phyloP scores from a whole-genome alignment of 2,113 vertebrate genomes.

The Ammospiza nelsoni region DNA sequence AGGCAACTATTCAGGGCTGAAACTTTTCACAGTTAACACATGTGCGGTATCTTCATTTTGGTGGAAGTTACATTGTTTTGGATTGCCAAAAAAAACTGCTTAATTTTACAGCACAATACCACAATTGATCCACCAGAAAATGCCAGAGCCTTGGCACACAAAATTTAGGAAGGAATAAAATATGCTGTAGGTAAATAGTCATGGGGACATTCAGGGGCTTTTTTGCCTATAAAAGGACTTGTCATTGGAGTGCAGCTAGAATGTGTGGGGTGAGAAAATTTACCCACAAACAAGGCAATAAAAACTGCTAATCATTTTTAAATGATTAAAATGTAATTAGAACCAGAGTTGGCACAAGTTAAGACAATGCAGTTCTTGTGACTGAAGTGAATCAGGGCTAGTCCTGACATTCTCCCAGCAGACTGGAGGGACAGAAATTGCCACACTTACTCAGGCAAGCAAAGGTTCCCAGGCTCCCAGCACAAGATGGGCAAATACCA shows the following conservation, averaged over 20 bases:
- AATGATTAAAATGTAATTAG: constrained; percentile 71
- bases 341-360: constrained; percentile 70
- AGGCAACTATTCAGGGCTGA: constrained; percentile 59
- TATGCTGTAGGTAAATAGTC: constrained; percentile 65
- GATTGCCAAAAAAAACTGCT: constrained; percentile 60
- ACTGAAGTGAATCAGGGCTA: constrained; percentile 53
- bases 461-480: constrained; percentile 60
- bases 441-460: constrained; percentile 37
- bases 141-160: constrained; percentile 38
- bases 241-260: constrained; percentile 51
- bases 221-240: constrained; percentile 69
- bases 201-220: not conserved
- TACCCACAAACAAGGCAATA: constrained; percentile 68
- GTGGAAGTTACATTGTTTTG: constrained; percentile 61
- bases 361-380: constrained; percentile 66
- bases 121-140: constrained; percentile 61
- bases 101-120: constrained; percentile 65
- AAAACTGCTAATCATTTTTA: constrained; percentile 71
- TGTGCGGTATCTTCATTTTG: constrained; percentile 55
- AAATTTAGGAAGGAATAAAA: constrained; percentile 59
- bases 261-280: constrained; percentile 68
- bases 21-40: constrained; percentile 61
- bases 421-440: constrained; percentile 58
- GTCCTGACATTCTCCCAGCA: constrained; percentile 58
- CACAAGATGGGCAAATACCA: not conserved